Conservation (phyloP, 2,888 invertebrate genomes). For the Trachelus iudaicus region DNA sequence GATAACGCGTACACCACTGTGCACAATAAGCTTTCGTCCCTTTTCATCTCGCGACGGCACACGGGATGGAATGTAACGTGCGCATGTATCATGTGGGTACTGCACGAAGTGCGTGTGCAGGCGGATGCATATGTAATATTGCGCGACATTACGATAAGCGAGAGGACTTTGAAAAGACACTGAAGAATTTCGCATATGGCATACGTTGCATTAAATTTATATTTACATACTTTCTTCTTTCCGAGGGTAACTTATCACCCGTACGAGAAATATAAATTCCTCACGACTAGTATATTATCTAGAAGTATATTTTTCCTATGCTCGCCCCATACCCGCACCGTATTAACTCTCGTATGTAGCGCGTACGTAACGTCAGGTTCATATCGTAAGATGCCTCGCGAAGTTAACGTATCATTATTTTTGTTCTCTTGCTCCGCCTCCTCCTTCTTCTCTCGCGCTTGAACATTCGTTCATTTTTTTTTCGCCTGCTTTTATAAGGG, state of each 20-base stretch:
- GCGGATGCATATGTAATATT: background rate
- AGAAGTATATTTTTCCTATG: background rate
- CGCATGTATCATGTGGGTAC: background rate
- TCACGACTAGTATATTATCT: background rate
- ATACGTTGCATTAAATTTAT: no score
- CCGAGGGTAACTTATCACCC: no score
- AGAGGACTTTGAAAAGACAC: no score
- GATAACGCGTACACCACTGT: background rate
- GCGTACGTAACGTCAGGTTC: background rate
- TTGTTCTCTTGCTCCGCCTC: background rate
- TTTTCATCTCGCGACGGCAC: background rate
- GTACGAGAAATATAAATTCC: background rate
- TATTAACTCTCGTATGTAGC: background rate
- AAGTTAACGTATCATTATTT: background rate
- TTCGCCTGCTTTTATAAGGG: background rate
- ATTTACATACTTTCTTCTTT: no score
- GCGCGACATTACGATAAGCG: background rate
- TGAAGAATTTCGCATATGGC: no score
- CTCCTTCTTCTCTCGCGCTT: fast-evolving
- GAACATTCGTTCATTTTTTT: background rate
- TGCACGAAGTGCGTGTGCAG: background rate
- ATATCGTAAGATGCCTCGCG: background rate
- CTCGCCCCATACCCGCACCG: background rate
- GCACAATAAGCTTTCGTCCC: background rate
- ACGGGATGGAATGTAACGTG: background rate